Percentiles rank a stretch among this genome's conserved stretches.
These are phyloP conservation scores for Cathartes aura DNA, from an alignment of 2,113 vertebrate genomes.

Conservation along the genomic window DNA sequence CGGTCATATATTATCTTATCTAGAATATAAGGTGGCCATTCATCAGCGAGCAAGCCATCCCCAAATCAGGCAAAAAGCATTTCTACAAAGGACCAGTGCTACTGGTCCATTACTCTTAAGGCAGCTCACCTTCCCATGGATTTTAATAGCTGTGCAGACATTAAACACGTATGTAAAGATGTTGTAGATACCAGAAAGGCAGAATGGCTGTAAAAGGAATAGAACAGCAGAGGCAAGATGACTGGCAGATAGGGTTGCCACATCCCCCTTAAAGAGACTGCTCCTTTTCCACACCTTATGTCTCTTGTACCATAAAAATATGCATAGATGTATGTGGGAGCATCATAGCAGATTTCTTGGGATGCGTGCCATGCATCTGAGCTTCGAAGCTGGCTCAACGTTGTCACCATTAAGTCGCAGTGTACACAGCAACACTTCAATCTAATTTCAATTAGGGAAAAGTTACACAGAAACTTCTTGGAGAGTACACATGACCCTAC, in stretches of 20 bases:
- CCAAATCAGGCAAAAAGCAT: background rate
- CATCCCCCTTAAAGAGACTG: conserved; percentile 75
- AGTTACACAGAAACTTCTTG: conserved; percentile 66
- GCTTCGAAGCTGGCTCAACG: conserved; percentile 58
- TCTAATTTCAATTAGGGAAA: conserved; percentile 67
- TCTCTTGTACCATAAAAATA: conserved; percentile 74
- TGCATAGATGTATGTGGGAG: conserved; percentile 70
- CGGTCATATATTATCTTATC: background rate
- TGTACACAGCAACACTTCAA: conserved; percentile 64
- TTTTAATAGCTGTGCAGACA: background rate
- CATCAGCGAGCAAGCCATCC: background rate
- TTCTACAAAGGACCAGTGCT: background rate
- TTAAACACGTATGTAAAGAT: background rate
- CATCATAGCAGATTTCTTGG: conserved; percentile 61
- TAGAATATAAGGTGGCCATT: background rate
- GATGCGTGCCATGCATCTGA: conserved; percentile 44
- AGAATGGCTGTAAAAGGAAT: conserved; percentile 72
- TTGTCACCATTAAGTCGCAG: conserved; percentile 56
- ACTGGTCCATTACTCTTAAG: background rate
- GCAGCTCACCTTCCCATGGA: background rate
- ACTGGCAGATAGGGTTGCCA: conserved; percentile 72
- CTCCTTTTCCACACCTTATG: conserved; percentile 73
- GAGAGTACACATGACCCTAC: conserved; percentile 34
- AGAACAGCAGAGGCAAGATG: conserved; percentile 68
- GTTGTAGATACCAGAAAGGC: conserved; percentile 46